Conservation (phyloP, 37 sponge, comb jelly and placozoan genomes). For the Aphrocallistes beatrix region DNA sequence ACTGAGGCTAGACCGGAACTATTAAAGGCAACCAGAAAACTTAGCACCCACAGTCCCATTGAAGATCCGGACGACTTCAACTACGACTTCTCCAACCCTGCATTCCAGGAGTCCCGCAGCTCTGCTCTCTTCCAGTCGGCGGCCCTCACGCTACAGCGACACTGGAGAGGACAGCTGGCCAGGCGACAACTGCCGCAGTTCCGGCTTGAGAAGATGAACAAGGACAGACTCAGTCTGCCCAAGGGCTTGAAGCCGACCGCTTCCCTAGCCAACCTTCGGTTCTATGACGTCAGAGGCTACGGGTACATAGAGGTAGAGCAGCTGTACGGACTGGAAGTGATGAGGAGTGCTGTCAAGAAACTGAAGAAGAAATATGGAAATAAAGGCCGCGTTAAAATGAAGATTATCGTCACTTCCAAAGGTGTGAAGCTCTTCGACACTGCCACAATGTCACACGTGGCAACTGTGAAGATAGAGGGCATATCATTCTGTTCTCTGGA, state of each 20-base stretch:
- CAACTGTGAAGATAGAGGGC: slow-evolving; percentile 63
- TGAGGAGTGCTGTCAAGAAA: slow-evolving; percentile 51
- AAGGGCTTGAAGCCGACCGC: neutral
- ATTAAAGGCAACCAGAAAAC: neutral
- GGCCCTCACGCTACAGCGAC: slow-evolving; percentile 23
- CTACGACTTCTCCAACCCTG: neutral
- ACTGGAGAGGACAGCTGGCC: slow-evolving; percentile 31
- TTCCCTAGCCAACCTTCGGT: neutral
- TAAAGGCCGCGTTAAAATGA: slow-evolving; percentile 60
- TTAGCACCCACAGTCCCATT: neutral
- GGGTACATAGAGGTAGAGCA: slow-evolving; percentile 79
- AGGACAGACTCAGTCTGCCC: slow-evolving; percentile 27
- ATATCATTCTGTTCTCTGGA: slow-evolving; percentile 84
- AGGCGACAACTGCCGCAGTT: slow-evolving; percentile 39
- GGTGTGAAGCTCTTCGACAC: slow-evolving; percentile 64
- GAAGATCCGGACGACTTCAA: neutral
- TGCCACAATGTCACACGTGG: slow-evolving; percentile 50
- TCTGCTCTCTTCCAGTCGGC: neutral
- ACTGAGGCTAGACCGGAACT: neutral
- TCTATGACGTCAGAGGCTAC: slow-evolving; percentile 32
- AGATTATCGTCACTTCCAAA: slow-evolving; percentile 66
- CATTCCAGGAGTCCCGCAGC: neutral
- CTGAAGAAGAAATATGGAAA: slow-evolving; percentile 64
- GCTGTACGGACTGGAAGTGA: slow-evolving; percentile 65
- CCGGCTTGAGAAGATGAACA: slow-evolving; percentile 35